These are phyloP conservation scores for Micropterix aruncella DNA, from an alignment of 2,888 invertebrate species.

Conservation along the genomic window DNA sequence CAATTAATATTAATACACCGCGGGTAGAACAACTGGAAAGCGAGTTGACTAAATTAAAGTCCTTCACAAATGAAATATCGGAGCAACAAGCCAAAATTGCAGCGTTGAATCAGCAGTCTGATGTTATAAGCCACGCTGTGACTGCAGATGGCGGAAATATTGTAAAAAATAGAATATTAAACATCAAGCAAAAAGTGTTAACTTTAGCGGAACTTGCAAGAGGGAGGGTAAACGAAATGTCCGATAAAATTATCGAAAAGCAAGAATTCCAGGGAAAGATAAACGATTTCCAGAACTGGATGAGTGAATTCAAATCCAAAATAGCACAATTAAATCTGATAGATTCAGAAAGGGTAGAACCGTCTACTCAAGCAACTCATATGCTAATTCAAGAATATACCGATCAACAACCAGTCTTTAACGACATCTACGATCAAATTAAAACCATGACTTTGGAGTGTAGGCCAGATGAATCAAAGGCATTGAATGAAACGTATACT, in stretches of 20 bases:
- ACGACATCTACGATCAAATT: conserved; percentile 69
- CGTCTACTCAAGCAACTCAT: conserved; percentile 64
- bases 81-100: conserved; percentile 76
- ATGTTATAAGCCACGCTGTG: conserved; percentile 62
- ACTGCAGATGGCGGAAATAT: conserved; percentile 62
- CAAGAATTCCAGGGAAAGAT: conserved; percentile 76
- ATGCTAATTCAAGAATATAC: conserved; percentile 72
- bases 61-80: conserved; percentile 71
- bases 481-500: conserved; percentile 61
- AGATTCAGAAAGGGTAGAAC: conserved; percentile 66
- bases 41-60: conserved; percentile 61
- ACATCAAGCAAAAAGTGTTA: conserved; percentile 59
- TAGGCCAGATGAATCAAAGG: conserved; percentile 58
- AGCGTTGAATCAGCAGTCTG: conserved; percentile 63
- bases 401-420: conserved; percentile 66
- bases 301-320: conserved; percentile 56
- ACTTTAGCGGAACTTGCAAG: conserved; percentile 64
- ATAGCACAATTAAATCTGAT: conserved; percentile 70
- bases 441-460: conserved; percentile 58
- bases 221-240: conserved; percentile 62
- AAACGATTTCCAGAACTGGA: conserved; percentile 67
- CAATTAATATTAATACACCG: conserved; percentile 49
- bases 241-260: conserved; percentile 65
- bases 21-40: conserved; percentile 64
- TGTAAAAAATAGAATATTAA: conserved; percentile 57